Conservation (phyloP, 2,113 vertebrate species). For the Dromas ardeola region DNA sequence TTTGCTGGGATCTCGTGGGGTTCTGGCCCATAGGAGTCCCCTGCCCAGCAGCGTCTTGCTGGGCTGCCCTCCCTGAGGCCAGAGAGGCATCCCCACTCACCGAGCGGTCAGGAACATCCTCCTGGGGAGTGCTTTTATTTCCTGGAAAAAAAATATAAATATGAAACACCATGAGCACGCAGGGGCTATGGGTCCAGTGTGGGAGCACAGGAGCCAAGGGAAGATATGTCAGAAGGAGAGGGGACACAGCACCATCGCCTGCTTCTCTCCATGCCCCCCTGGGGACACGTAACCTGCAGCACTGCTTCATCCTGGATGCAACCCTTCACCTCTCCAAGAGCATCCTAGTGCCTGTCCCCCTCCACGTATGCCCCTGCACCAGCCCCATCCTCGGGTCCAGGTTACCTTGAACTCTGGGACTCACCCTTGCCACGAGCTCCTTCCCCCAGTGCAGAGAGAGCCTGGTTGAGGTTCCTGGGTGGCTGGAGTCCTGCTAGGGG, state of each 20-base stretch:
- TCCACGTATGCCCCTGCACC: neutral
- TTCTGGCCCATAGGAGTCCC: neutral
- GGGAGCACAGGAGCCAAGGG: neutral
- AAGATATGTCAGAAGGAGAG: neutral
- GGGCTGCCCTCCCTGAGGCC: neutral
- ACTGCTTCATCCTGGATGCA: neutral
- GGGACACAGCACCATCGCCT: neutral
- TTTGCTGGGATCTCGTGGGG: neutral
- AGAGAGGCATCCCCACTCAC: neutral
- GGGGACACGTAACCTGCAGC: neutral
- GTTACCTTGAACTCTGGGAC: neutral
- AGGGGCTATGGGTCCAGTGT: neutral
- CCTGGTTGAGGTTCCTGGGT: neutral
- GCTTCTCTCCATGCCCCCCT: neutral
- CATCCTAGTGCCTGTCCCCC: neutral
- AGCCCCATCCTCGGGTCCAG: neutral
- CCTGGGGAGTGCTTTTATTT: neutral
- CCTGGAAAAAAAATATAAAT: neutral
- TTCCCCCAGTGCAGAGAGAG: neutral
- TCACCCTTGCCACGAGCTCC: neutral
- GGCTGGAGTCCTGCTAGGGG: neutral
- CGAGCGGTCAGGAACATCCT: neutral
- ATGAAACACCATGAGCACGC: neutral
- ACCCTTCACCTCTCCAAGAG: neutral
- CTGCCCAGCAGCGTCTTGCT: rapidly evolving